Base-by-base conservation (phyloP, 2,888 invertebrate genomes). In the Eulithis prunata region DNA sequence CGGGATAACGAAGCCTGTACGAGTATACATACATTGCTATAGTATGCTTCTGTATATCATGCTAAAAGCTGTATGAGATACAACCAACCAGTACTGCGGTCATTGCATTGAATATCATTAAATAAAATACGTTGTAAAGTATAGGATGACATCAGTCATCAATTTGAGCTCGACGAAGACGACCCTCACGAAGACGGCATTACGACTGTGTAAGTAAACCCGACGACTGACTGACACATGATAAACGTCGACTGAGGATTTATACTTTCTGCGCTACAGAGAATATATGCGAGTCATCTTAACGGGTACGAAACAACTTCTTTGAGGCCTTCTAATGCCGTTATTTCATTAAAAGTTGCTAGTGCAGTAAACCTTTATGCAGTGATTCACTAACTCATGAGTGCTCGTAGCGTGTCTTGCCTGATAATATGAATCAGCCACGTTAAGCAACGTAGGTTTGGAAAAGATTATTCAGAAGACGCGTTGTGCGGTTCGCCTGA, bases 281-380 rank as follows among this genome's bases (percentile, higher is more conserved):
- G n/a, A n/a, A n/a, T n/a, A 38, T 56, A 55, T 43, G 59, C 77
- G 72, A 82, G 80, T 81, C 78, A 77, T 79, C 80, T 72, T 85
- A 87, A 85, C 84, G 83, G 85, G 83, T 81, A 78, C 72, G 75
- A 75, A 78, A 78, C 77, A 81, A 78, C 75, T 74, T 73, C 76
- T 78, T 79, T 77, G 77, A 76, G 75, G 70, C 69, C 72, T 75
- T 74, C 74, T 72, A 65, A 71, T 75, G 74, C 79, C 79, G 77
- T 79, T 80, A 78, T 58, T 64, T 63, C 60, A 47, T 60, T 69
- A 73, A 71, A 74, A 74, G 73, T 75, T 76, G 69, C 74, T 74
- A 68, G 69, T 62, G 71, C 71, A 71, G 28, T 28, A 59, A 70
- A 71, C 69, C 62, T 57, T 60, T 60, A 43, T 62, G 43, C 21